Base-by-base conservation (phyloP, 1,140 invertebrate genomes). In the Tetragonula clypearis region DNA sequence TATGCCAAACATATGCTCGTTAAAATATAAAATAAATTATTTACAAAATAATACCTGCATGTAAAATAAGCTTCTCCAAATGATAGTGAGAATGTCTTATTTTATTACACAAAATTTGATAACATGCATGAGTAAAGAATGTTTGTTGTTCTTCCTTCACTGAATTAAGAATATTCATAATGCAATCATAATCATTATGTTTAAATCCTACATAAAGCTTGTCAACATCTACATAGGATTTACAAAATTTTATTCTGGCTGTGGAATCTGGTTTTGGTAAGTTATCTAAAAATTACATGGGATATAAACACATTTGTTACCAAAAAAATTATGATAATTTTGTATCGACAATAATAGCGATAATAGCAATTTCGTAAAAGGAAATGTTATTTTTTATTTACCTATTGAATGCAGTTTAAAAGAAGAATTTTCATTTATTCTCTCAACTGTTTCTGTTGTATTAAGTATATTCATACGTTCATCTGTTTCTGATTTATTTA, bases 141-240 rank as follows among this genome's bases (percentile, higher is more conserved):
- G 71, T 35, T 49, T 66, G 66, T 35, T 81, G 41, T 62, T 80
- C 23, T 6, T 85, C 19, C 66, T 78, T 58, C 30, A 85, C 71
- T 21, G 30, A n/a, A 72, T 87, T 73, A 41, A 93, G 69, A 26
- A 91, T 89, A 19, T 85, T 76, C 76, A 90, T 90, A 41, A 93
- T 86, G 30, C 87, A 77, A 60, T 89, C 55, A 62, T 93, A 93
- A 86, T 93, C 91, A 15, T 86, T 19, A 55, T 92, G 81, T 62
- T 65, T 66, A 14, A 93, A 85, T 41, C 88, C 89, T 23, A 86
- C 56, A 74, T 88, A 74, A 12, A 93, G 73, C 26, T 72, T 87
- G 0, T 87, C 4, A 14, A 92, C 66, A 53, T 86, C 71, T 14
- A 76, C 2, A 83, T 91, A 91, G 79, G 92, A 88, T 15, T 91